These are phyloP conservation scores for Chondrilla cf. caribensis DNA, from an alignment of 37 sponge, comb jelly and placozoan species.

Conservation along the genomic window DNA sequence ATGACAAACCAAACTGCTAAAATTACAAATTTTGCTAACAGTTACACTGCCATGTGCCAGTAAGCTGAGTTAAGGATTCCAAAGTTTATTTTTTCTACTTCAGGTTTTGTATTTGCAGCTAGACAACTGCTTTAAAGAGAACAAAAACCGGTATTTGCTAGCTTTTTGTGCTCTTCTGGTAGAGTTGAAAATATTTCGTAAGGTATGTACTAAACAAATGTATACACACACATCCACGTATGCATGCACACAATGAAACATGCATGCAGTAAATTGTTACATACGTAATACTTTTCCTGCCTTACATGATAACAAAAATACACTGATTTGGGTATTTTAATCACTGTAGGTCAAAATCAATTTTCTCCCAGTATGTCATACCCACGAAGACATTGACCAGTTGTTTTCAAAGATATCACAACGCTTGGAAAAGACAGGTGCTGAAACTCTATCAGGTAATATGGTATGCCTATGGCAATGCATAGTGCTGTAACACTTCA, in stretches of 20 bases:
- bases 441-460: not conserved
- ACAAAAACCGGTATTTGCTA: slow-evolving; percentile 17
- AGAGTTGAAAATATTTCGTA: slow-evolving; percentile 16
- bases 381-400: slow-evolving; percentile 29
- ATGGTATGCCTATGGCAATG: too few relatives aligned
- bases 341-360: slow-evolving; percentile 2
- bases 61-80: not conserved
- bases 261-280: too few relatives aligned
- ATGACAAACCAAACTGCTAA: too few relatives aligned
- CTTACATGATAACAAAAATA: too few relatives aligned
- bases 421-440: slow-evolving; percentile 18
- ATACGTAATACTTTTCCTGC: too few relatives aligned
- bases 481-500: too few relatives aligned
- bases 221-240: too few relatives aligned
- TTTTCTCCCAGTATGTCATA: slow-evolving; percentile 33
- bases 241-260: too few relatives aligned
- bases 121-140: slow-evolving; percentile 40
- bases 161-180: slow-evolving; percentile 12
- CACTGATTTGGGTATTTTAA: too few relatives aligned
- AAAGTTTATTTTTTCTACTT: not conserved
- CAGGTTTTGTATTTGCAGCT: slow-evolving; percentile 35
- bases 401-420: slow-evolving; percentile 23
- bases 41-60: slow-evolving; percentile 8
- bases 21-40: not conserved
- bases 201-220: not conserved